A percentile compares a stretch with the other conserved stretches of the same genome.
These are phyloP conservation scores for Myotis myotis DNA, from an alignment of 2,797 vertebrate genomes.

Conservation along the genomic window DNA sequence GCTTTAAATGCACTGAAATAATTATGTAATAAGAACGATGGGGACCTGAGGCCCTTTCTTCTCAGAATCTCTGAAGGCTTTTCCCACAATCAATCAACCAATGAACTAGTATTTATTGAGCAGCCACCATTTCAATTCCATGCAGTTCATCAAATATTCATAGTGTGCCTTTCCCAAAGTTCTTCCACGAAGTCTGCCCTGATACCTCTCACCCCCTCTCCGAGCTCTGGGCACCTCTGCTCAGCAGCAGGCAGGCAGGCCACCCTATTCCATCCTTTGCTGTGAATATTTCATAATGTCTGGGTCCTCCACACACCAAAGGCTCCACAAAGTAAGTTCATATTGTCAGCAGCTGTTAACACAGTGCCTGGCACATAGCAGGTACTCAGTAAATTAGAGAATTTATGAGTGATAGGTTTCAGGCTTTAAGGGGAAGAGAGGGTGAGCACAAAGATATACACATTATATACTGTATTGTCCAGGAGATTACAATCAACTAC, in stretches of 20 bases:
- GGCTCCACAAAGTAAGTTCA: neutral
- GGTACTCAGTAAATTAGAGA: neutral
- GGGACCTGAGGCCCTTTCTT: conserved; percentile 44
- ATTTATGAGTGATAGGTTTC: neutral
- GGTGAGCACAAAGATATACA: neutral
- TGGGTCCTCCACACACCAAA: neutral
- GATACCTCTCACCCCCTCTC: neutral
- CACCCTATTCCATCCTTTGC: neutral
- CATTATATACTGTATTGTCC: accelerated
- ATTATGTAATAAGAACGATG: conserved; percentile 74
- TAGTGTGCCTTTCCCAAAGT: neutral
- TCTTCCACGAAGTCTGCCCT: neutral
- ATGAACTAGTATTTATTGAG: conserved; percentile 71
- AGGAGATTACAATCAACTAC: neutral
- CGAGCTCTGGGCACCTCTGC: neutral
- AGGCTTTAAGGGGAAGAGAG: neutral
- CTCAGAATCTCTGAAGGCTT: conserved; percentile 44
- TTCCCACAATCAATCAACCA: conserved; percentile 71
- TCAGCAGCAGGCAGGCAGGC: neutral
- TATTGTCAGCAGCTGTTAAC: neutral
- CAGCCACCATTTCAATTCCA: conserved; percentile 54
- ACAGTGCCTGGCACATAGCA: neutral
- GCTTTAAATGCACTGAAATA: conserved; percentile 73
- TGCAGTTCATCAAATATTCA: conserved; percentile 57
- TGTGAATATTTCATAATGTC: neutral